phyloP scores from a whole-genome alignment of 2,113 vertebrate species.

The Dipodomys spectabilis region DNA sequence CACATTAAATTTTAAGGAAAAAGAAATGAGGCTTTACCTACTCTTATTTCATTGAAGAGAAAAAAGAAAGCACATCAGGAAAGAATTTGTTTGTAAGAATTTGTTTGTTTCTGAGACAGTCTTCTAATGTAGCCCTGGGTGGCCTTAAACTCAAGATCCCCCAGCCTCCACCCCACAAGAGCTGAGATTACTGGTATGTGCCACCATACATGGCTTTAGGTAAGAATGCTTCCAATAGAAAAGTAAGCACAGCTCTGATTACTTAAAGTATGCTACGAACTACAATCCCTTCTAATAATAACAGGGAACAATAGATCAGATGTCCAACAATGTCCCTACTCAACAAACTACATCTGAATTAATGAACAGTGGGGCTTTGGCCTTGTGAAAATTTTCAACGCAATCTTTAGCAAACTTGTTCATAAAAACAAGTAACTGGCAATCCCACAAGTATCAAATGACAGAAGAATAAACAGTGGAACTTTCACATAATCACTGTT shows the following conservation, averaged over 20 bases:
- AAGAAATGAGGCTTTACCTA: not conserved
- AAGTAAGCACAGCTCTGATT: not conserved
- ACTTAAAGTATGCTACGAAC: constrained; percentile 13
- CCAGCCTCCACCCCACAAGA: too few species aligned
- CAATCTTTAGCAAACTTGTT: not conserved
- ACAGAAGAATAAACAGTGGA: not conserved
- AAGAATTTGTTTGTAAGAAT: too few species aligned
- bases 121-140: too few species aligned
- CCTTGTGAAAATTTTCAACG: not conserved
- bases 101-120: too few species aligned
- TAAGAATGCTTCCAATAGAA: not conserved
- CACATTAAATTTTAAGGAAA: not conserved
- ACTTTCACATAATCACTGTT: not conserved
- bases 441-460: not conserved
- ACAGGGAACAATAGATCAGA: not conserved
- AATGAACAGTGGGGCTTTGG: not conserved
- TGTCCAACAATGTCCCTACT: not conserved
- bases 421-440: not conserved
- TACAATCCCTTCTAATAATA: not conserved
- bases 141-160: too few species aligned
- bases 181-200: too few species aligned
- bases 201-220: too few species aligned
- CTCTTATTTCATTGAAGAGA: not conserved
- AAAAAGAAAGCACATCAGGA: not conserved
- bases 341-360: not conserved